Evolutionary conservation across 2,113 vertebrate genomes (phyloP).

Genomic region (Andinoacara biseriatus): DNA sequence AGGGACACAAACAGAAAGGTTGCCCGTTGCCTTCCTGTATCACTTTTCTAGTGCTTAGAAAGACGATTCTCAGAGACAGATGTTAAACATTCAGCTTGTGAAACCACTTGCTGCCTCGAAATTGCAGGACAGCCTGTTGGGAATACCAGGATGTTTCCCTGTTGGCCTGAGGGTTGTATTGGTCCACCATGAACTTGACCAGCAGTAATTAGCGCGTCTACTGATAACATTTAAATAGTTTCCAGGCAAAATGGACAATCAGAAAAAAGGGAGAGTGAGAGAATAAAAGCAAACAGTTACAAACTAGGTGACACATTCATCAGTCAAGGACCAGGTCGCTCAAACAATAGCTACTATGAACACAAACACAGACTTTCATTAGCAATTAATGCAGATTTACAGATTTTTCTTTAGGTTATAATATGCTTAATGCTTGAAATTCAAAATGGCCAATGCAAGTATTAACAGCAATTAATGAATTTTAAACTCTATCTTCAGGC

Average conservation of each 20-base stretch:
- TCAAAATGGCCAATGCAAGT: too few species aligned
- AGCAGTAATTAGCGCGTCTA: not conserved
- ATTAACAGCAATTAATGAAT: too few species aligned
- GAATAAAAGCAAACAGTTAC: not conserved
- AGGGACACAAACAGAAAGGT: not conserved
- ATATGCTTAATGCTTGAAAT: too few species aligned
- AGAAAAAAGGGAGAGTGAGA: not conserved
- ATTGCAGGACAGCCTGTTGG: not conserved
- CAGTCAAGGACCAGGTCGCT: too few species aligned
- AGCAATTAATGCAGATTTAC: too few species aligned
- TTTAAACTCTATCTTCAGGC: too few species aligned
- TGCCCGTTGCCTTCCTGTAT: slow-evolving; percentile 23
- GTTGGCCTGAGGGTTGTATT: not conserved
- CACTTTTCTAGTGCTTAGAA: not conserved
- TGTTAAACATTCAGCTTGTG: slow-evolving; percentile 26
- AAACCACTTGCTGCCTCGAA: not conserved
- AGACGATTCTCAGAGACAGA: not conserved
- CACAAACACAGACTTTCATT: not conserved
- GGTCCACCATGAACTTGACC: not conserved
- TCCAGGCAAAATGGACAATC: not conserved
- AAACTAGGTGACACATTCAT: too few species aligned
- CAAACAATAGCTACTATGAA: too few species aligned
- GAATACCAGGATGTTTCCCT: not conserved
- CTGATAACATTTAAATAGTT: not conserved
- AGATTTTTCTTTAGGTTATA: too few species aligned